These are phyloP conservation scores for Electrona antarctica DNA, from an alignment of 2,113 vertebrate genomes.

Conservation along the genomic window DNA sequence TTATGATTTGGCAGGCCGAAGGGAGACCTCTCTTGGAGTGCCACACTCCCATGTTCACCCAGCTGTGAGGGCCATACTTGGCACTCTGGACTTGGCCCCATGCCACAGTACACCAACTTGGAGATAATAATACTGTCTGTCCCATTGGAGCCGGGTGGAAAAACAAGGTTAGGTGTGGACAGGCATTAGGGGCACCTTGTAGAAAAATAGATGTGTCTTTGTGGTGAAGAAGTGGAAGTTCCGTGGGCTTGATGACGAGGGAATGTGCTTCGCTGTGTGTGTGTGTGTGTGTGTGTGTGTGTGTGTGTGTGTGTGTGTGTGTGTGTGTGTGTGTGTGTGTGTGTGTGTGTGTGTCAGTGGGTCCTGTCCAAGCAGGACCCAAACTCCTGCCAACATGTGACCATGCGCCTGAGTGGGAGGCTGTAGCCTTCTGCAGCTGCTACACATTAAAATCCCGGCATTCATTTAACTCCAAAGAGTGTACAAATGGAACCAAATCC, in stretches of 20 bases:
- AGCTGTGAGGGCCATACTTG: slow-evolving; percentile 63
- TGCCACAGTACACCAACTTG: slow-evolving; percentile 33
- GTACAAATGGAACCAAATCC: no score
- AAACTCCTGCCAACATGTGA: slow-evolving; percentile 28
- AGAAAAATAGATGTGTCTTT: not conserved
- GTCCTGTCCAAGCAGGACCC: slow-evolving; percentile 15
- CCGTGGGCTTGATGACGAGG: slow-evolving; percentile 18
- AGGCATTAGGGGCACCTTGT: slow-evolving; percentile 38
- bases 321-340: slow-evolving; percentile 7
- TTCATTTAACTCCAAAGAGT: no score
- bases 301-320: not conserved
- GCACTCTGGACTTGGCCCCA: slow-evolving; percentile 42
- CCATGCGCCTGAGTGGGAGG: slow-evolving; percentile 16
- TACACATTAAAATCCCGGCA: not conserved
- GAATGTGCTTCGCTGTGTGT: not conserved
- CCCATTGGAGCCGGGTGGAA: slow-evolving; percentile 17
- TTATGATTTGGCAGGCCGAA: slow-evolving; percentile 51
- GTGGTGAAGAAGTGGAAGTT: not conserved
- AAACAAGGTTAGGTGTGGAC: slow-evolving; percentile 3
- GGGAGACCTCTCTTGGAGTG: slow-evolving; percentile 4
- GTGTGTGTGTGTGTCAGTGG: not conserved
- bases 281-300: not conserved
- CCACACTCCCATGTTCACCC: slow-evolving; percentile 53
- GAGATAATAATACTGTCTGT: slow-evolving; percentile 38
- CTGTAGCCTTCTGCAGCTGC: slow-evolving; percentile 26